Evolutionary conservation across 2,113 vertebrate genomes (phyloP), one percentile per base, ranked within the genome.

Genomic region (Sceloporus tristichus): DNA sequence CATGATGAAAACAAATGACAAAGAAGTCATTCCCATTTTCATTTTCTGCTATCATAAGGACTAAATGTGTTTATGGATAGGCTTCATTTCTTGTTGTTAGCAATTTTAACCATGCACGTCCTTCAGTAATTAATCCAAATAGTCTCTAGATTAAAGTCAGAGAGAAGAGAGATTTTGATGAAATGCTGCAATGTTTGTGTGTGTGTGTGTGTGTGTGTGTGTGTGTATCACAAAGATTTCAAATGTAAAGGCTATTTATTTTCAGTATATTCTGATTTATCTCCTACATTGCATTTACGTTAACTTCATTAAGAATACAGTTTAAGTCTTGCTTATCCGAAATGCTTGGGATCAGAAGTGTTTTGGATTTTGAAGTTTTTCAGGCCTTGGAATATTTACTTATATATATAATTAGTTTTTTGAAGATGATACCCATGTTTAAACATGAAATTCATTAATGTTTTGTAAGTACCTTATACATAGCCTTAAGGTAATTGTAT

Each of bases 81-180:
- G 56, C 29, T 62, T 81, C 54, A 74, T 38, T 81, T 75, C 59
- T 84, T 84, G 21, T 48, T 27, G 56, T 56, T 79, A 80, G 27
- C 21, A 78, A 77, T 59, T 70, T 59, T 78, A 78, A n/a, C 42
- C 19, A 78, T 38, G n/a, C 73, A 78, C 13, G 5, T 65, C 34
- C n/a, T 76, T 48, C 62, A 79, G 56, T 54, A 88, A 84, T 29
- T 40, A 76, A 88, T 68, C n/a, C 48, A 84, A 76, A 70, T 23
- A 53, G 34, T 77, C 19, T 78, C 53, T 19, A 82, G 40, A 40
- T 70, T 56, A 77, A 10, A 53, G 56, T 19, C 70, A 53, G 29
- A 53, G 40, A 74, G 9, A 38, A 65, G 29, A 54, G 25, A 59
- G 48, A 66, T 66, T 42, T 77, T 77, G 74, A 29, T 48, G 54